Evolutionary conservation across 2,888 invertebrate genomes (phyloP), one percentile per base, ranked within the genome.

Genomic region (Thalpophila matura): DNA sequence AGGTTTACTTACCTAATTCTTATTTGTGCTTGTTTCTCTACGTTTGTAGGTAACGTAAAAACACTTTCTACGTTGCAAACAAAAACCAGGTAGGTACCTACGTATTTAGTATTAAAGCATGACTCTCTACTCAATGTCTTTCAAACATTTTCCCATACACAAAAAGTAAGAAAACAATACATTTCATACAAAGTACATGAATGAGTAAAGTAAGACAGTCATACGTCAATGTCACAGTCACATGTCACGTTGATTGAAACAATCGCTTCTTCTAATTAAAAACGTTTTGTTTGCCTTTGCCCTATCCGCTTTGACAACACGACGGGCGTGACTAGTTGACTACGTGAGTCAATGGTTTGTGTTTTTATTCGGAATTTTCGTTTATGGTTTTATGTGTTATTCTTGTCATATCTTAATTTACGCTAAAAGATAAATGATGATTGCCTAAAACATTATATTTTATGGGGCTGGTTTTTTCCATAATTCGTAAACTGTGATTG

Each of bases 201-300:
- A 47, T 64, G 57, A 55, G 20, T 56, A 45, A 55, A 61, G 40
- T 22, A 37, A 29, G 24, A 62, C 57, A 29, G 24, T 60, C 57
- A 59, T 71, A 47, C 42, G 40, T 64, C 76, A 68, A 33, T 61
- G 72, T 79, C n/a, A 62, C 57, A n/a, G n/a, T n/a, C n/a, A 59
- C 69, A 47, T 61, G 72, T 79, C 76, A 67, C 43, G 50, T 71
- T 49, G 61, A 71, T 79, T 61, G 66, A 40, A 59, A 65, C 75
- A 74, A 78, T 70, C 42, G 62, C 59, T 46, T 29, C 45, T 61
- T 59, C 60, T 74, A 78, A 78, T 80, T 74, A 72, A 57, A 65
- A 61, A 61, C 59, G 59, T 45, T 74, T 63, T 75, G 73, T 78
- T 75, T 77, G 56, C 57, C 51, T 63, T 40, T 50, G 47, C 18